phyloP scores from a whole-genome alignment of 2,888 invertebrate species.

The Ophonus ardosiacus region DNA sequence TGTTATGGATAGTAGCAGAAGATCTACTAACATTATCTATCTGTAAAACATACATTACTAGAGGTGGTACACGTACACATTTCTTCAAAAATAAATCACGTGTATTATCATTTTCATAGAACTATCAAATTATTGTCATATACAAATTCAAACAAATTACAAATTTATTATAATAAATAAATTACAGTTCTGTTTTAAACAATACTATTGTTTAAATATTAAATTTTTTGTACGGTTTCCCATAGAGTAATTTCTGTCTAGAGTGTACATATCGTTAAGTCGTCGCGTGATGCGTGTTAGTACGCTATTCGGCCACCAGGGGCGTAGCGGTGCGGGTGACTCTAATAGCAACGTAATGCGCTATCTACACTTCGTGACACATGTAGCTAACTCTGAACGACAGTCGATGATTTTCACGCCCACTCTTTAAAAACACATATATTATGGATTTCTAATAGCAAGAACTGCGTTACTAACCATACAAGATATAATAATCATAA shows the following conservation, averaged over 20 bases:
- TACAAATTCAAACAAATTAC: neutral
- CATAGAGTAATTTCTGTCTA: neutral
- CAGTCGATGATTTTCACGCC: conserved; percentile 41
- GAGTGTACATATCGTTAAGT: neutral
- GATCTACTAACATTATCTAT: conserved; percentile 32
- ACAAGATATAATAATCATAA: neutral
- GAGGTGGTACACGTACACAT: neutral
- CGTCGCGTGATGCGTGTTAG: conserved; percentile 31
- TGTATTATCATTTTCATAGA: neutral
- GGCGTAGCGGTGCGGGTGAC: neutral
- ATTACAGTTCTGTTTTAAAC: neutral
- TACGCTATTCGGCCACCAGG: conserved; percentile 21
- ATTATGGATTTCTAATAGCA: conserved; percentile 43
- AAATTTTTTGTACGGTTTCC: neutral
- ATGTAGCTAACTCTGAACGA: conserved; percentile 31
- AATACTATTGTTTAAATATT: neutral
- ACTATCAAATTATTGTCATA: neutral
- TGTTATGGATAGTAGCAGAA: conserved; percentile 17
- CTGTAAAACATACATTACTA: conserved; percentile 9
- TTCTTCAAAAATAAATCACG: neutral
- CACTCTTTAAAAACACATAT: conserved; percentile 54
- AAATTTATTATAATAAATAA: neutral
- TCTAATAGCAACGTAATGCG: conserved; percentile 35
- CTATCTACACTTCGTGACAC: conserved; percentile 47
- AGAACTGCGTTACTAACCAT: neutral